A percentile compares a stretch with the other conserved stretches of the same genome.
Conservation (phyloP, 2,797 vertebrate species). For the Parauchenoglanis ngamensis region DNA sequence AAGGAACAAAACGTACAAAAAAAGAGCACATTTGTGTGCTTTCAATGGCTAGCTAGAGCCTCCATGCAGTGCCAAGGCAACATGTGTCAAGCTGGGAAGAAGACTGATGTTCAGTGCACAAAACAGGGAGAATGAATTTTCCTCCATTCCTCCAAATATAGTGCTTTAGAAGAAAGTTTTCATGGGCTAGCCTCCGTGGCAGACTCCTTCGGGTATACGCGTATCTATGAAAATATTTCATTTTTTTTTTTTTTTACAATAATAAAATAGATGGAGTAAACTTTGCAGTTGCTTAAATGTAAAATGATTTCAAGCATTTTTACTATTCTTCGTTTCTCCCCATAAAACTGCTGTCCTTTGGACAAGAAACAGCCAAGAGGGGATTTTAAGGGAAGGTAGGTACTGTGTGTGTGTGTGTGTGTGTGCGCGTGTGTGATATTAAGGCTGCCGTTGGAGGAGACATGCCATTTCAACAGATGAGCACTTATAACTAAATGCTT, state of each 20-base stretch:
- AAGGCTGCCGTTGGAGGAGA: constrained; percentile 76
- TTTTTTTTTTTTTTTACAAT: constrained; percentile 37
- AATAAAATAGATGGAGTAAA: constrained; percentile 63
- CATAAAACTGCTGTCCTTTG: constrained; percentile 26
- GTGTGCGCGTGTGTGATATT: constrained; percentile 60
- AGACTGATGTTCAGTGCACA: constrained; percentile 60
- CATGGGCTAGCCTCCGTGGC: constrained; percentile 54
- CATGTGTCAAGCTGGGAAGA: constrained; percentile 61
- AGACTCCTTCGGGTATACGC: constrained; percentile 50
- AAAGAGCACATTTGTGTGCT: constrained; percentile 49
- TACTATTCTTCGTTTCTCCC: neutral
- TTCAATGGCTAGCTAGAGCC: constrained; percentile 52
- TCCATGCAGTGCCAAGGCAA: constrained; percentile 60
- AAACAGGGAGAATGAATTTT: constrained; percentile 48
- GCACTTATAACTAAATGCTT: constrained; percentile 70
- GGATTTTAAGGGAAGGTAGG: constrained; percentile 47
- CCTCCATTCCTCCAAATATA: constrained; percentile 53
- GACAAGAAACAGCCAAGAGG: constrained; percentile 46
- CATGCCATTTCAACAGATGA: constrained; percentile 61
- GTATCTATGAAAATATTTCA: constrained; percentile 59
- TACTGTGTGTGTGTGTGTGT: constrained; percentile 37
- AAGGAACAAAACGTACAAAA: constrained; percentile 17
- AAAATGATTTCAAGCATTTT: constrained; percentile 43
- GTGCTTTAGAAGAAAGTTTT: constrained; percentile 55
- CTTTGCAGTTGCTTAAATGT: constrained; percentile 54